phyloP scores from a whole-genome alignment of 1,140 invertebrate genomes.

The Melanaphis sacchari region DNA sequence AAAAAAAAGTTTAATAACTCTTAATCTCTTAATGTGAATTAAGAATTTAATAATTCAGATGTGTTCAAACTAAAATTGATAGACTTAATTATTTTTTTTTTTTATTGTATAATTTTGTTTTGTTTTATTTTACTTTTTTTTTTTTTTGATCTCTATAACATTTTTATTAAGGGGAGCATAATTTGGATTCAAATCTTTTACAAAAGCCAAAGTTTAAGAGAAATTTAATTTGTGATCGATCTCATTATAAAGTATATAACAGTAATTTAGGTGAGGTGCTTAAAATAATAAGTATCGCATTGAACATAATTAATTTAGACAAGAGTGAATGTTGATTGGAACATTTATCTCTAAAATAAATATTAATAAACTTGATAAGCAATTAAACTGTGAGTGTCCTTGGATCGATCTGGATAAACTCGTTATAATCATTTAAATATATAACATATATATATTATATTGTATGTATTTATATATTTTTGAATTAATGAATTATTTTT shows the following conservation, averaged over 20 bases:
- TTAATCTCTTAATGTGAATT: constrained; percentile 31
- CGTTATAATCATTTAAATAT: neutral
- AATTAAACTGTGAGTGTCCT: constrained; percentile 49
- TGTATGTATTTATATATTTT: constrained; percentile 54
- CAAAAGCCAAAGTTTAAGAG: constrained; percentile 52
- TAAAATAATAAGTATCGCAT: constrained; percentile 45
- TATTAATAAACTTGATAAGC: constrained; percentile 48
- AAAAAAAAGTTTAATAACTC: neutral
- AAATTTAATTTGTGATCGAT: constrained; percentile 49
- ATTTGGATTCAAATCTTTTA: constrained; percentile 54
- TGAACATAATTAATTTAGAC: constrained; percentile 25
- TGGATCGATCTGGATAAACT: constrained; percentile 41
- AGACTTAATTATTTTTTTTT: constrained; percentile 53
- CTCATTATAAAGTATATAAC: constrained; percentile 48
- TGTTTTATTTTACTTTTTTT: constrained; percentile 24
- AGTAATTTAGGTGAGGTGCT: constrained; percentile 48
- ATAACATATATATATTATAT: constrained; percentile 28
- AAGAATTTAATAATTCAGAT: constrained; percentile 56
- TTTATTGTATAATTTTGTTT: constrained; percentile 12
- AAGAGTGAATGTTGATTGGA: neutral
- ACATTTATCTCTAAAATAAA: constrained; percentile 38
- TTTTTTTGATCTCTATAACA: constrained; percentile 55
- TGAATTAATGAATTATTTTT: constrained; percentile 57
- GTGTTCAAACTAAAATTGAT: constrained; percentile 56
- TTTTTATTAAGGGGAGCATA: constrained; percentile 41